Evolutionary conservation across 2,113 vertebrate genomes (phyloP).

Genomic region (Erinaceus europaeus): DNA sequence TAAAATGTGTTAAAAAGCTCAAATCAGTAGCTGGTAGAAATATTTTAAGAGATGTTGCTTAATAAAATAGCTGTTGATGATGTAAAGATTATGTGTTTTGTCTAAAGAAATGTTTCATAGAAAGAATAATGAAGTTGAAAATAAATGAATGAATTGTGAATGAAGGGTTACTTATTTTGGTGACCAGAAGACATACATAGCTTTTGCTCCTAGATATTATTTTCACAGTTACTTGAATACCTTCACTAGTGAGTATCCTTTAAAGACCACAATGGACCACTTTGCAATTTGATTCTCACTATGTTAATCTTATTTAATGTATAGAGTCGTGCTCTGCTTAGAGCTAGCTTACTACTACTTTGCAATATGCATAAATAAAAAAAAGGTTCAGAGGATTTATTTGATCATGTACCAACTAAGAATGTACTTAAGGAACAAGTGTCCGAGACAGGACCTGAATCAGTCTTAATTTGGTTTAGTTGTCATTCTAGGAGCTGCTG

Average conservation of each 20-base stretch:
- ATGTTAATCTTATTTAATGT: background rate
- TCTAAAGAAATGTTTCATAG: background rate
- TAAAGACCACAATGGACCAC: background rate
- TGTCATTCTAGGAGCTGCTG: background rate
- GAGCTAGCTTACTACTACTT: background rate
- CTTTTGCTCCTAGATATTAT: background rate
- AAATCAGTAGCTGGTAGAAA: background rate
- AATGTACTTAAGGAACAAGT: background rate
- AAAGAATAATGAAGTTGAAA: background rate
- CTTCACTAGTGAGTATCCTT: background rate
- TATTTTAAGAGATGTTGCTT: background rate
- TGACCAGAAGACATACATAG: background rate
- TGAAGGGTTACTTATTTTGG: background rate
- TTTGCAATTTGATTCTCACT: background rate
- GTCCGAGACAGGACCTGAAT: background rate
- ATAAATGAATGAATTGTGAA: background rate
- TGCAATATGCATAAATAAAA: background rate
- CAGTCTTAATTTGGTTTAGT: background rate
- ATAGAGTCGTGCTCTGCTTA: background rate
- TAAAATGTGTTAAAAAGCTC: background rate
- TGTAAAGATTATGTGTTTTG: background rate
- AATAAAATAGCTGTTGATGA: background rate
- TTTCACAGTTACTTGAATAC: background rate
- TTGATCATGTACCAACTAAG: background rate
- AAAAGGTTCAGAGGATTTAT: background rate